Conservation (phyloP, 2,113 vertebrate genomes). For the Ptilonorhynchus violaceus region DNA sequence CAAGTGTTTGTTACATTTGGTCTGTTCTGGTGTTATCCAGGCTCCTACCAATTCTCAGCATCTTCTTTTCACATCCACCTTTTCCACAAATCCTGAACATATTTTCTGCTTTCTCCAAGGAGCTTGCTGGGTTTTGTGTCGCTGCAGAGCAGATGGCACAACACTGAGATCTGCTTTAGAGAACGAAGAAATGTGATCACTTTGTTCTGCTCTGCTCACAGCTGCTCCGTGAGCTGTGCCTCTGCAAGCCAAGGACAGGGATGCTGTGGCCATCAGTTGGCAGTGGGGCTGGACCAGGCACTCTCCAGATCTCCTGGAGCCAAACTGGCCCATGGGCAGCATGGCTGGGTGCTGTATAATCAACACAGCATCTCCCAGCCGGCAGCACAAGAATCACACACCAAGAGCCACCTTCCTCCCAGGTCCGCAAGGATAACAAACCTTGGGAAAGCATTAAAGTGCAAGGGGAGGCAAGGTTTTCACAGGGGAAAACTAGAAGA, state of each 20-base stretch:
- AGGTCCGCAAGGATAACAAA: not conserved
- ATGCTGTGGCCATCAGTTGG: not conserved
- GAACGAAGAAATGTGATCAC: not conserved
- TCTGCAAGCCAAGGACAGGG: not conserved
- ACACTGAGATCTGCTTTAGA: not conserved
- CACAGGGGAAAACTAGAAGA: not conserved
- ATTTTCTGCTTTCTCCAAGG: conserved; percentile 1
- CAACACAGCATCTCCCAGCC: not conserved
- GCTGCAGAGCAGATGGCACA: conserved; percentile 35
- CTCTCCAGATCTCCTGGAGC: not conserved
- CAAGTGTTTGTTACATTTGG: not conserved
- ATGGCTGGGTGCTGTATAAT: fast-evolving
- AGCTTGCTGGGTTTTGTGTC: not conserved
- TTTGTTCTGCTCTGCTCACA: not conserved
- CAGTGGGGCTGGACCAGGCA: not conserved
- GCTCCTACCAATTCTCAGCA: not conserved
- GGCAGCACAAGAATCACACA: not conserved
- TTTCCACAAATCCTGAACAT: not conserved
- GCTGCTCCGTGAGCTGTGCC: not conserved
- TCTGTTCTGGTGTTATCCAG: not conserved
- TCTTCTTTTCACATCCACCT: not conserved
- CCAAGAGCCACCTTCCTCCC: not conserved
- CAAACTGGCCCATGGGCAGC: not conserved
- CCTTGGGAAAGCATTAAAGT: not conserved
- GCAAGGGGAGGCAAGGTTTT: not conserved